Base-by-base conservation (phyloP, 2,888 invertebrate species). In the Apamea monoglypha region DNA sequence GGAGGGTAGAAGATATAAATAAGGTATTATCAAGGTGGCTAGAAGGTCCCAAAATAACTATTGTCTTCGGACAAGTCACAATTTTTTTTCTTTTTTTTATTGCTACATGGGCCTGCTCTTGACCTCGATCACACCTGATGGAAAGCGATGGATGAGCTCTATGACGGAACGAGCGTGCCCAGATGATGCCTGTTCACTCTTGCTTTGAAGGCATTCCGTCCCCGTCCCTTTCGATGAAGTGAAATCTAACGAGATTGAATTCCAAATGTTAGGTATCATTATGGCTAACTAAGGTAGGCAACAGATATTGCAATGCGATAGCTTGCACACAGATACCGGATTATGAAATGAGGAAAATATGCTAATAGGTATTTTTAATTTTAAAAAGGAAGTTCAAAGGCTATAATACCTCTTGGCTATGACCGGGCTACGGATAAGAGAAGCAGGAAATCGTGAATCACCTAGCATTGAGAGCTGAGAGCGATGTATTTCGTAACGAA, bases 281-380 rank as follows among this genome's bases (percentile, higher is more conserved):
- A 53, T 32, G 40, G 29, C 29, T 29, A 21, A 44, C 21, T 63
- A n/a, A 72, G 32, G 18, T 50, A 44, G 21, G n/a, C 18, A 61
- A 29, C 50, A 64, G 40, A 29, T 21, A 56, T 36, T 56, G 44
- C 21, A 56, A 21, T 44, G 29, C 64, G 64, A 76, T n/a, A 44
- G 32, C n/a, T 10, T 29, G 36, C n/a, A 36, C 12, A 63, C 63
- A 63, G 63, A 53, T 50, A 74, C 21, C 61, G 76, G 29, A 50
- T 29, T 32, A 64, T 6, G 44, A 76, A 77, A 76, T 64, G 53
- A 53, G 44, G 53, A 75, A 76, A 76, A 63, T 50, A 50, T 50
- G 29, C 29, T 25, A 29, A 63, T 40, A 21, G 1, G 10, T 68
- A 21, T 47, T 44, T 40, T 76, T 50, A n/a, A 69, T 25, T 36